These are phyloP conservation scores for Neodontobutis hainanensis DNA, from an alignment of 2,113 vertebrate species.

Conservation along the genomic window DNA sequence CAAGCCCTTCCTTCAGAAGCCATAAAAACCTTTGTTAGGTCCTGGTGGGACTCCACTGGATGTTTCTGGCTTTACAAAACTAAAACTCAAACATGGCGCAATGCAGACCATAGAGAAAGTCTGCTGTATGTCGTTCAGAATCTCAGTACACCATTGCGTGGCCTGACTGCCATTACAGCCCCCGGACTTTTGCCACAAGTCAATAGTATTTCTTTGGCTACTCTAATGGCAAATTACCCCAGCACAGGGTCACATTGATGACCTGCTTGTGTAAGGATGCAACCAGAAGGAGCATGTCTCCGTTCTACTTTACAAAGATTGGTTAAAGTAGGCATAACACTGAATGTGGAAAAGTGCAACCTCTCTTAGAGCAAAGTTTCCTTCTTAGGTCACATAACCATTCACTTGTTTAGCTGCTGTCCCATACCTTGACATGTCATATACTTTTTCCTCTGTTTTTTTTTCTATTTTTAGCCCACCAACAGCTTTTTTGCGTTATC, in stretches of 20 bases:
- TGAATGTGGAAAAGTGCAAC: slow-evolving; percentile 31
- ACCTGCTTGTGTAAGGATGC: slow-evolving; percentile 20
- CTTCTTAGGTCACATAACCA: slow-evolving; percentile 37
- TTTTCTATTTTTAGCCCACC: no score
- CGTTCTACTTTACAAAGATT: slow-evolving; percentile 8
- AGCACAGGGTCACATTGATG: slow-evolving; percentile 42
- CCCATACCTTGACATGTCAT: no score
- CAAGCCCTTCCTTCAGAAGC: slow-evolving; percentile 4
- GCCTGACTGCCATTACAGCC: slow-evolving; percentile 6
- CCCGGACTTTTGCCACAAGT: slow-evolving; percentile 5
- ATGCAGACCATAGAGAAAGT: slow-evolving; percentile 9
- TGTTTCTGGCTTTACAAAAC: no score
- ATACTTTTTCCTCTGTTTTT: no score
- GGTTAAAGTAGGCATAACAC: slow-evolving; percentile 25
- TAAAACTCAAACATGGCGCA: no score
- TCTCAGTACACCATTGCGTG: slow-evolving; percentile 5
- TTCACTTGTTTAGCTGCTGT: no score
- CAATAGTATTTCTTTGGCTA: neutral
- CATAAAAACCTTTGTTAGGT: slow-evolving; percentile 9
- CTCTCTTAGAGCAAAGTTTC: neutral
- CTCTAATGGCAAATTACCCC: slow-evolving; percentile 4
- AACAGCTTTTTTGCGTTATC: no score
- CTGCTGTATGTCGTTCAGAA: slow-evolving; percentile 14
- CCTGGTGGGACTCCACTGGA: no score
- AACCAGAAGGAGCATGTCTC: slow-evolving; percentile 28